These are phyloP conservation scores for Colistium nudipinnis DNA, from an alignment of 2,113 vertebrate species.

Conservation along the genomic window DNA sequence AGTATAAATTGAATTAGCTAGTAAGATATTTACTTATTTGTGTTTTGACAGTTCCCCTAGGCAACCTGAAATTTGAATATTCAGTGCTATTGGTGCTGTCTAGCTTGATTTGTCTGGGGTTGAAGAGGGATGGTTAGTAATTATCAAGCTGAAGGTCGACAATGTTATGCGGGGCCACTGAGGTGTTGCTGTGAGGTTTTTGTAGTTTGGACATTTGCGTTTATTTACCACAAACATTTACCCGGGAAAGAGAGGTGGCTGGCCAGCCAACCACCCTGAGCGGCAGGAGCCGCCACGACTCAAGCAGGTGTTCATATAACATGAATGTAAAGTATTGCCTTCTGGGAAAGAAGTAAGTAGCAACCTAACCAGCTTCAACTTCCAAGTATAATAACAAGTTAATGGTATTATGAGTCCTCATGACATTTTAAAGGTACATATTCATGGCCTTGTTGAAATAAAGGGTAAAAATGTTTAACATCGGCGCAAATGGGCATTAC, in stretches of 20 bases:
- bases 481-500: background rate
- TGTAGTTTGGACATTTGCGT: background rate
- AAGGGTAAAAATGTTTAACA: background rate
- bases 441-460: background rate
- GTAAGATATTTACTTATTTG: conserved; percentile 1
- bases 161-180: too few species aligned
- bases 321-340: background rate
- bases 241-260: background rate
- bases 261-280: background rate
- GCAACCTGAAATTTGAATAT: too few species aligned
- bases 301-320: background rate
- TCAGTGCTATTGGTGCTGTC: too few species aligned
- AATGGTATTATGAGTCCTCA: background rate
- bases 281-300: background rate
- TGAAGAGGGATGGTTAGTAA: too few species aligned
- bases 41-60: background rate
- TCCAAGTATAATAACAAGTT: background rate
- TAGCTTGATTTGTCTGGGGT: too few species aligned
- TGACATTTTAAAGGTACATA: background rate
- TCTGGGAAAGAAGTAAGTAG: background rate
- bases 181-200: background rate
- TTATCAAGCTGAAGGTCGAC: background rate
- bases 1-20: background rate
- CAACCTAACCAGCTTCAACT: background rate
- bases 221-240: background rate